Evolutionary conservation across 2,797 vertebrate genomes (phyloP), one percentile per base, ranked within the genome.

Genomic region (Danionella dracula): DNA sequence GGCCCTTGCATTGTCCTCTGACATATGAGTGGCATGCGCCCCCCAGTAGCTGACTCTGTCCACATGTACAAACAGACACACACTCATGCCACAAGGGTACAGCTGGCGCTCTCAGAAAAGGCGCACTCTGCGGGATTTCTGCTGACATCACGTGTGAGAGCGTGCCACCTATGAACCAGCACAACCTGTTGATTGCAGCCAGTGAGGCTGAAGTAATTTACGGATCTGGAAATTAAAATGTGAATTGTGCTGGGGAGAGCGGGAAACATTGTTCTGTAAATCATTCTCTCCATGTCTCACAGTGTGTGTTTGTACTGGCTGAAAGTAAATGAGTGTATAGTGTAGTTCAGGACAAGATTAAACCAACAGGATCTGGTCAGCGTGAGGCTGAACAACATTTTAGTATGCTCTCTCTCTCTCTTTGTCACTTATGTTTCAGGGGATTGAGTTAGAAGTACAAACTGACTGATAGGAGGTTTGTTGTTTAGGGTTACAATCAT

Each of bases 11-110:
- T 80, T 81, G 79, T 76, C 68, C 49, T 34, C 54, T 74, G 76
- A 71, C 75, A 77, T 80, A 54, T 73, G 73, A 78, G 70, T 69
- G 68, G 60, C 76, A 79, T 76, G 71, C 44, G 29, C 55, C 53
- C 71, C 62, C 55, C 70, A 63, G 73, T 76, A 66, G 60, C 61
- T 2, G 45, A 62, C 32, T 74, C 38, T 41, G 45, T 51, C 42
- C 71, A 48, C 55, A 68, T 34, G 68, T 64, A 49, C 59, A 71
- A 40, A 51, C 54, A 23, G 58, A 54, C 75, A 46, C 64, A 53
- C 65, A 31, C 35, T 17, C 40, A 45, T 23, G 2, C 61, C 53
- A 59, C 51, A 62, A 54, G 70, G 45, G 64, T 66, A 76, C 74
- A 76, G 71, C 71, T 70, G 74, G 57, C 49, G 3, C 23, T 27